Percentiles rank a stretch among this genome's conserved stretches.
phyloP scores from a whole-genome alignment of 2,797 vertebrate species.

The Podargus strigoides region DNA sequence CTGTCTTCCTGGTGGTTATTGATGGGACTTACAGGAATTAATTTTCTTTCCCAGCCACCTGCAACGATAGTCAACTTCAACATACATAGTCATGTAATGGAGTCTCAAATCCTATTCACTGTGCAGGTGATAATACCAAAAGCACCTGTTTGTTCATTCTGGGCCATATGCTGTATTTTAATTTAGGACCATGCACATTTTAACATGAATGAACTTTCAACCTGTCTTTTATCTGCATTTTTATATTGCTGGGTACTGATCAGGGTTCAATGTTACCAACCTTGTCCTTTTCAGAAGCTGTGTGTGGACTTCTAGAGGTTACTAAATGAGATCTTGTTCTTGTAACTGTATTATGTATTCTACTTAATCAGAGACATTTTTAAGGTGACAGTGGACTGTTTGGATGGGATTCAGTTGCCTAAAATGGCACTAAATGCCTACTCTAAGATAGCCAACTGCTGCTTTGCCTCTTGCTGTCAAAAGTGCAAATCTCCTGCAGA shows the following conservation, averaged over 20 bases:
- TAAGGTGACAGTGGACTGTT: neutral
- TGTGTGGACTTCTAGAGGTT: neutral
- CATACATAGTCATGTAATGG: neutral
- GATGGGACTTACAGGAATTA: neutral
- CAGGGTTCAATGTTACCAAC: neutral
- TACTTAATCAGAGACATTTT: neutral
- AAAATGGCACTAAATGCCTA: neutral
- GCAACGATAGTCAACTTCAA: neutral
- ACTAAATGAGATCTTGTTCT: neutral
- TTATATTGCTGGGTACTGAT: neutral
- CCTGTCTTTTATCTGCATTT: neutral
- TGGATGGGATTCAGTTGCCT: neutral
- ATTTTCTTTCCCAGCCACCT: neutral
- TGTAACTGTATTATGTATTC: neutral
- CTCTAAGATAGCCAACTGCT: neutral
- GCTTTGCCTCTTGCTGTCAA: neutral
- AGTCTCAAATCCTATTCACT: neutral
- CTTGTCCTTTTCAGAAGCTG: neutral
- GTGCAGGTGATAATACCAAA: neutral
- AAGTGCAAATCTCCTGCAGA: neutral
- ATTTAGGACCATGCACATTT: neutral
- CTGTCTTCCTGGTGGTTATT: neutral
- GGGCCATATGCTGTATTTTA: neutral
- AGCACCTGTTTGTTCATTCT: neutral
- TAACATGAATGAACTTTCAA: neutral